Base-by-base conservation (phyloP, 2,797 vertebrate genomes). In the Malacoraja senta region DNA sequence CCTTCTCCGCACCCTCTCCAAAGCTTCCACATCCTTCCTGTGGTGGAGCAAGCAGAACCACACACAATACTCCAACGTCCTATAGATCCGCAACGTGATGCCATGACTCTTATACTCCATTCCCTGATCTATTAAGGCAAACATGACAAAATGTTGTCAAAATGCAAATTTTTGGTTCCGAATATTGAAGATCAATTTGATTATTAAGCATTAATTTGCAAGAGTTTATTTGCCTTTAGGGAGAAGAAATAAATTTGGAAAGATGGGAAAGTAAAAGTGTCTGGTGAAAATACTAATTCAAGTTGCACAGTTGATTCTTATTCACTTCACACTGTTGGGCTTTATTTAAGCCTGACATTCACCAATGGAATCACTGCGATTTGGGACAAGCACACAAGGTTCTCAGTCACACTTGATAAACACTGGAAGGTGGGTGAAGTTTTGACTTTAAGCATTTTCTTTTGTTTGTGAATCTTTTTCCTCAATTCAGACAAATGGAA, bases 361-460 rank as follows among this genome's bases (percentile, higher is more conserved):
- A 95, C 95, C 0, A 94, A 93, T 44, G 96, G 96, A 7, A 88
- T 97, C 8, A 96, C 94, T 53, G 93, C 97, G 61, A 95, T 96
- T 91, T 97, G 97, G 97, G 97, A 97, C 95, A 97, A 96, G 94
- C 96, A 97, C 94, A 97, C 96, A 86, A 93, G 95, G 93, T 80
- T 97, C 91, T 95, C 94, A 26, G 72, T 97, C 13, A 94, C 95
- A 61, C 94, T 97, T 91, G 84, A 95, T 1, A 3, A 93, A 24
- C 0, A 29, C 0, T 97, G 95, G 96, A 96, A 94, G 94, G 96
- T 96, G 93, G 93, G 94, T 72, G 24, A 2, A 0, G 9, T 12
- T 77, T 77, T 93, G 61, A 21, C 8, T 68, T 88, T 32, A 92
- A 92, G 17, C 74, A 44, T 44, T 44, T 13, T 74, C 4, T 74